Base-by-base conservation (phyloP, 2,797 vertebrate species). In the Esox lucius region DNA sequence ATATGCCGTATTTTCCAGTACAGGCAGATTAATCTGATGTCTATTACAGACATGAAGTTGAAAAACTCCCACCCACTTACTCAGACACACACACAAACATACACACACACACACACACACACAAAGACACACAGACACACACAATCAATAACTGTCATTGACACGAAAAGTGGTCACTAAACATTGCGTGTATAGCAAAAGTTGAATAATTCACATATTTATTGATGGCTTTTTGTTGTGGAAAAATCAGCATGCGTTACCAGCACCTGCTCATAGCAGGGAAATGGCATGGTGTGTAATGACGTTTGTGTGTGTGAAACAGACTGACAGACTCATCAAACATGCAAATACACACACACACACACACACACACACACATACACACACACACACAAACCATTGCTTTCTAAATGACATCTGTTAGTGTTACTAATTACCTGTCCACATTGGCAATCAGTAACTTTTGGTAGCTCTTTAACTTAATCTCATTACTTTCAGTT, bases 1-100 rank as follows among this genome's bases (percentile, higher is more conserved):
- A 89, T 91, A 89, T 88, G 89, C 80, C 83, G 84, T 86, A 80
- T 84, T 91, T 88, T 90, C 84, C 84, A 90, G 75, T 75, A 67
- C 72, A 77, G 77, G 72, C 78, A 79, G 84, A 74, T 65, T 67
- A 87, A 85, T 78, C 83, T 76, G 79, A 85, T 86, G 3, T 35
- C 12, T 35, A 6, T 33, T 24, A 65, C 26, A 7, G 28, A 16
- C 80, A 51, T 68, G 75, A 78, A 70, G 67, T 80, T 80, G 77
- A 62, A 65, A 49, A 8, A 69, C n/a, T 24, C 22, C 46, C 39
- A 13, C 19, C 17, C 7, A 2, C 8, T n/a, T n/a, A n/a, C n/a
- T n/a, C n/a, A n/a, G 2, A 48, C n/a, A 69, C 68, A 69, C 39
- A 24, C 35, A 28, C n/a, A 8, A 11, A 4, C 42, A 15, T 68